These are phyloP conservation scores for Clangula hyemalis DNA, from an alignment of 2,797 vertebrate species.

Conservation along the genomic window DNA sequence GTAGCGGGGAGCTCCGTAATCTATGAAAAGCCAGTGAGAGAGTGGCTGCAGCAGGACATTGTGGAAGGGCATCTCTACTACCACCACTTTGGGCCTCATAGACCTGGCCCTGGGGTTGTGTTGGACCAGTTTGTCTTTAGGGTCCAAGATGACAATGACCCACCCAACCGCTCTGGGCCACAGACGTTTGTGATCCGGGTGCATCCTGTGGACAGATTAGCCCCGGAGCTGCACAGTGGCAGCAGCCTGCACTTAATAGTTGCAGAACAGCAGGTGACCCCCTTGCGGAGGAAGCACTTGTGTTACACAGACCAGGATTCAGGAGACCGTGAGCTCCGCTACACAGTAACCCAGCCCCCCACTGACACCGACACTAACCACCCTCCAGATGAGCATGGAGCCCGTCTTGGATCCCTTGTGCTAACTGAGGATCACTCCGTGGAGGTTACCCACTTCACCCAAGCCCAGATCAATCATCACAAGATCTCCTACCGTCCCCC, in stretches of 20 bases:
- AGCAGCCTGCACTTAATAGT: slow-evolving; percentile 91
- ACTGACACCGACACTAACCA: slow-evolving; percentile 92
- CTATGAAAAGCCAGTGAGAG: slow-evolving; percentile 89
- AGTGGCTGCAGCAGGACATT: slow-evolving; percentile 93
- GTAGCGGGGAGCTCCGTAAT: slow-evolving; percentile 74
- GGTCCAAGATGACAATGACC: slow-evolving; percentile 95
- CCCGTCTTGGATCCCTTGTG: slow-evolving; percentile 84
- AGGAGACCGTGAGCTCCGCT: slow-evolving; percentile 91
- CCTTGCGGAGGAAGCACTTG: slow-evolving; percentile 89
- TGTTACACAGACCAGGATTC: slow-evolving; percentile 94
- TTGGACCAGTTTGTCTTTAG: slow-evolving; percentile 90
- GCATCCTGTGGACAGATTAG: slow-evolving; percentile 89
- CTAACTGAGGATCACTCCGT: slow-evolving; percentile 88
- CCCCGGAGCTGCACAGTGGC: slow-evolving; percentile 86
- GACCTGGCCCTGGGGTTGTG: slow-evolving; percentile 81
- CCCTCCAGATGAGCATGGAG: slow-evolving; percentile 66
- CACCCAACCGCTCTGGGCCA: slow-evolving; percentile 88
- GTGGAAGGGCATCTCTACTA: slow-evolving; percentile 90
- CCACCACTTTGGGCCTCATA: slow-evolving; percentile 89
- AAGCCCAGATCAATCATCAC: slow-evolving; percentile 97
- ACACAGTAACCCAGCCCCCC: slow-evolving; percentile 87
- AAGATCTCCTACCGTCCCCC: slow-evolving; percentile 94
- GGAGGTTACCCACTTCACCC: slow-evolving; percentile 89
- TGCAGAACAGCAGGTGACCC: slow-evolving; percentile 91
- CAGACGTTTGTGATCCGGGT: slow-evolving; percentile 89